Conservation (phyloP, 2,797 vertebrate species). For the Arnoldichthys spilopterus region DNA sequence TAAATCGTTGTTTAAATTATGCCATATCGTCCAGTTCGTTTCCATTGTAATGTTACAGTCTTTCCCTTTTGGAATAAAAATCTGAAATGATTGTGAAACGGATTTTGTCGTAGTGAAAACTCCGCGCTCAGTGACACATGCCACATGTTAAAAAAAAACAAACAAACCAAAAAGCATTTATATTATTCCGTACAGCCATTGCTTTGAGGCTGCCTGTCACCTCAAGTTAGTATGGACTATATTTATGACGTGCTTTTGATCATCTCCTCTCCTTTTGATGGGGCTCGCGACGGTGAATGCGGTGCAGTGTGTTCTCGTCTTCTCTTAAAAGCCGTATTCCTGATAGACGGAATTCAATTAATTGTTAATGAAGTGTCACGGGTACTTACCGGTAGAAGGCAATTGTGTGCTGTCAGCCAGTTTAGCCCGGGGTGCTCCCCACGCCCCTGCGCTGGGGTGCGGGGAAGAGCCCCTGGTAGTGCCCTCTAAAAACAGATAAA, state of each 20-base stretch:
- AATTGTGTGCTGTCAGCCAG: constrained; percentile 75
- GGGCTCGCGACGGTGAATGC: constrained; percentile 11
- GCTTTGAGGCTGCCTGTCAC: constrained; percentile 5
- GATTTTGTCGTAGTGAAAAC: not conserved
- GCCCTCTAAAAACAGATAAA: constrained; percentile 73
- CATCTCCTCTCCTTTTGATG: constrained; percentile 20
- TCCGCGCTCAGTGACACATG: not conserved
- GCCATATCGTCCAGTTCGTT: constrained; percentile 60
- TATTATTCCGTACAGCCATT: not conserved
- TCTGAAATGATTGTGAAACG: constrained; percentile 59
- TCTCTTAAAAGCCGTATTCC: constrained; percentile 67
- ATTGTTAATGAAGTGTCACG: constrained; percentile 77
- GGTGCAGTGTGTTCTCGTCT: not conserved
- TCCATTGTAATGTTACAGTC: constrained; percentile 82
- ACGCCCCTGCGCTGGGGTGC: constrained; percentile 49
- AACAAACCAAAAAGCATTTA: not conserved
- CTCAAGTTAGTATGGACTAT: constrained; percentile 1
- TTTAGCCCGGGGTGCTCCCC: constrained; percentile 66
- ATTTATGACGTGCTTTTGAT: constrained; percentile 19
- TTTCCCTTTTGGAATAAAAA: constrained; percentile 75
- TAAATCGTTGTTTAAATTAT: constrained; percentile 89
- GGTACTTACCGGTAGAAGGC: constrained; percentile 79
- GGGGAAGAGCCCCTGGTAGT: constrained; percentile 62
- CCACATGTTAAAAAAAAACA: no score
- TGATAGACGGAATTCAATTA: constrained; percentile 79